Evolutionary conservation across 2,113 vertebrate genomes (phyloP).

Genomic region (Petroica traversi): DNA sequence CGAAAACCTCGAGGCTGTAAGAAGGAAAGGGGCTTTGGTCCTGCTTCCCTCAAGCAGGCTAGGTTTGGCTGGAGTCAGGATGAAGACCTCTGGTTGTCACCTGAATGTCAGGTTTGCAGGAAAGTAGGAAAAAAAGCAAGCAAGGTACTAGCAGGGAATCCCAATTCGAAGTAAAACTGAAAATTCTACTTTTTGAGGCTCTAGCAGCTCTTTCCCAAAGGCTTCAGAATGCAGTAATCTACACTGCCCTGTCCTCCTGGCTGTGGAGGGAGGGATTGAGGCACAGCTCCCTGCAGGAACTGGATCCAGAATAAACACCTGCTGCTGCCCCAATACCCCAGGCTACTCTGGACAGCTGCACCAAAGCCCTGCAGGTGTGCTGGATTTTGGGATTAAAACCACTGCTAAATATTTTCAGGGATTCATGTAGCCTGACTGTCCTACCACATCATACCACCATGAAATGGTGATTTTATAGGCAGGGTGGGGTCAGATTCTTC

Average conservation of each 20-base stretch:
- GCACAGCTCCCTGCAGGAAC: neutral
- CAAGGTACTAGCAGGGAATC: neutral
- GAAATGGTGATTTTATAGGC: neutral
- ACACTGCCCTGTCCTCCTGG: neutral
- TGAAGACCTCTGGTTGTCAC: neutral
- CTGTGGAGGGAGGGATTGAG: neutral
- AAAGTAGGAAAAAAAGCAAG: neutral
- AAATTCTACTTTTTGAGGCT: neutral
- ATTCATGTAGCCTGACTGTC: neutral
- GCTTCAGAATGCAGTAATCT: neutral
- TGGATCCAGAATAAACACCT: neutral
- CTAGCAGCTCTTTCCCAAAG: neutral
- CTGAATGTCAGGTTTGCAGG: fast-evolving
- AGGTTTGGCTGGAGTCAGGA: neutral
- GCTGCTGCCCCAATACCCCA: fast-evolving
- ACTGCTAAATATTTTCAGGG: neutral
- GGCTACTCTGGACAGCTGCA: neutral
- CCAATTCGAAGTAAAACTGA: neutral
- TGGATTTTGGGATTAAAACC: neutral
- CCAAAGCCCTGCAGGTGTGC: neutral
- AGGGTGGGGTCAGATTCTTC: neutral
- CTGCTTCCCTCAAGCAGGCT: neutral
- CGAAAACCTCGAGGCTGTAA: fast-evolving
- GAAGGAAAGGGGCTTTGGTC: neutral
- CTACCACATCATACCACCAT: neutral